A percentile compares a stretch with the other conserved stretches of the same genome.
phyloP scores from a whole-genome alignment of 2,113 vertebrate genomes.

The Neomonachus schauinslandi region DNA sequence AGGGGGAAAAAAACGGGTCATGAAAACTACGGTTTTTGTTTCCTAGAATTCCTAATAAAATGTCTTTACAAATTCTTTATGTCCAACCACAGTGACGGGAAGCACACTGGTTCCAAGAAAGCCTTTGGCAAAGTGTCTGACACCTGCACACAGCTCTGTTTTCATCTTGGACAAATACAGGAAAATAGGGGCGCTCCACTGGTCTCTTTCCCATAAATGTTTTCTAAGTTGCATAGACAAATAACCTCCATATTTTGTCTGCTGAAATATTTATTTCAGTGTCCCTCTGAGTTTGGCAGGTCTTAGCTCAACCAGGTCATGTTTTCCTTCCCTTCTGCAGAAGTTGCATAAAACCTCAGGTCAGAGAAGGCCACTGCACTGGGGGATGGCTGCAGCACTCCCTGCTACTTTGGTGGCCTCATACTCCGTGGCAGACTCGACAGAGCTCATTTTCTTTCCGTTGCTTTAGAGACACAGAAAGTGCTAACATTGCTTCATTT shows the following conservation, averaged over 20 bases:
- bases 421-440: not conserved
- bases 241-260: conserved; percentile 25
- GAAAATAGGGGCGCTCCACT: not conserved
- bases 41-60: not conserved
- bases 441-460: not conserved
- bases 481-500: not conserved
- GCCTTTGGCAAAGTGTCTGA: not conserved
- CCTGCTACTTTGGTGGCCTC: not conserved
- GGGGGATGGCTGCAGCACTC: not conserved
- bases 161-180: conserved; percentile 7
- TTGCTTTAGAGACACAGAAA: not conserved
- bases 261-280: conserved; percentile 75
- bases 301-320: conserved; percentile 52
- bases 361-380: conserved; percentile 35
- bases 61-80: not conserved
- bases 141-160: not conserved
- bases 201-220: conserved; percentile 23
- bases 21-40: not conserved
- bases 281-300: conserved; percentile 68
- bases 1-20: not conserved
- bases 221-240: conserved; percentile 60
- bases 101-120: not conserved
- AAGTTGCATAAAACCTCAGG: conserved; percentile 63
- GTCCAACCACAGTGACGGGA: not conserved
- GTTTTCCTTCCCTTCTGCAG: conserved; percentile 52